phyloP scores from a whole-genome alignment of 1,140 invertebrate species.

The Orchesella cincta region DNA sequence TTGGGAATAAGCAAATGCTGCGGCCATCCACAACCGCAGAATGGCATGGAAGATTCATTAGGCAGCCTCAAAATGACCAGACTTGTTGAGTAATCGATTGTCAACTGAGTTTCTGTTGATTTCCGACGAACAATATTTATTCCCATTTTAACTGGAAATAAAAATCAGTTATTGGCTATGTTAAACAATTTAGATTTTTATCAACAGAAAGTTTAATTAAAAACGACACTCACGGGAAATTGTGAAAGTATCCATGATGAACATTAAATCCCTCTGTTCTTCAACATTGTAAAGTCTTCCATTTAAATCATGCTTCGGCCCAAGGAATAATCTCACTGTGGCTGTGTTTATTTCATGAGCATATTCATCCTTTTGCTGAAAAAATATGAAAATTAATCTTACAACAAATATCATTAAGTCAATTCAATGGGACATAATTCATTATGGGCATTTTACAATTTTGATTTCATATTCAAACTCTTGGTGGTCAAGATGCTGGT shows the following conservation, averaged over 20 bases:
- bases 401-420: too few species aligned
- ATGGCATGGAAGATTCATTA: background rate
- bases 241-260: background rate
- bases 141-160: background rate
- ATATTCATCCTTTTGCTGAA: background rate
- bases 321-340: background rate
- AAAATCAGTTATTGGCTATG: background rate
- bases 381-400: too few species aligned
- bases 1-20: constrained; percentile 11
- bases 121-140: background rate
- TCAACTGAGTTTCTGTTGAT: background rate
- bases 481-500: background rate
- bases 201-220: background rate
- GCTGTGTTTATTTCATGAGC: background rate
- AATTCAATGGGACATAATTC: too few species aligned
- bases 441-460: too few species aligned
- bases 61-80: background rate
- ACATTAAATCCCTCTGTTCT: background rate
- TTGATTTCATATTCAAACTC: background rate
- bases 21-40: constrained; percentile 5
- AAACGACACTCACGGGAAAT: background rate
- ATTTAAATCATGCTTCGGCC: background rate
- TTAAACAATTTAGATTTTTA: background rate
- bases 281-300: background rate
- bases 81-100: background rate